Base-by-base conservation (phyloP, 2,113 vertebrate species). In the Hiodon alosoides region DNA sequence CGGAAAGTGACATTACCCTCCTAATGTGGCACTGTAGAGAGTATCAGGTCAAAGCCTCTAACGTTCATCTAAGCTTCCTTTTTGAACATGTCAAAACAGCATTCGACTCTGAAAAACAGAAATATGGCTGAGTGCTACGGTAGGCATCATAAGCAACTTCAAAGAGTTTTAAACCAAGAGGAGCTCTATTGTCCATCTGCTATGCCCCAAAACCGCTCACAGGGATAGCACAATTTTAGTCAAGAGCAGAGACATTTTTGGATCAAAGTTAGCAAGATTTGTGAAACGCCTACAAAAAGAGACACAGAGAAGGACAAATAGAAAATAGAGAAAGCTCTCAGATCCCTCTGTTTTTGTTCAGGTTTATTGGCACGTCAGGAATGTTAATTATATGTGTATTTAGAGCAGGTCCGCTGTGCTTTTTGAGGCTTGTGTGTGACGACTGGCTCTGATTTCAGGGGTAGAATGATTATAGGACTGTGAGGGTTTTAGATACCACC, bases 331-430 rank as follows among this genome's bases (percentile, higher is more conserved):
- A 8, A 59, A 52, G 82, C 88, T 84, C 90, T 90, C 85, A 46
- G 46, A 88, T 87, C 75, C 80, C 74, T 68, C 83, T 85, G 83
- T 87, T 87, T 88, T 83, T 78, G 82, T 82, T 85, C 83, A 86
- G 83, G 85, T 88, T 85, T 81, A 86, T 82, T 81, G 87, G 84
- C 81, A 89, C 88, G 82, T 79, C 71, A 86, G 81, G 90, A 91
- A 92, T 90, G 88, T 86, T 89, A 92, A 92, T 91, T 72, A 53
- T 53, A 52, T 17, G 59, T 62, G 58, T 0, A 64, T 72, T 61
- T 50, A 64, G 31, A 51, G 52, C 31, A 10, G 53, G 4, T 4
- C 16, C 9, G 13, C 5, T 31, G 17, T 55, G 17, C 50, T 54
- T n/a, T 69, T 14, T 54, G 67, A 8, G 13, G 58, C 31, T 47